Conservation (phyloP, 92 coral and sea anemone species). For the Metridium senile region DNA sequence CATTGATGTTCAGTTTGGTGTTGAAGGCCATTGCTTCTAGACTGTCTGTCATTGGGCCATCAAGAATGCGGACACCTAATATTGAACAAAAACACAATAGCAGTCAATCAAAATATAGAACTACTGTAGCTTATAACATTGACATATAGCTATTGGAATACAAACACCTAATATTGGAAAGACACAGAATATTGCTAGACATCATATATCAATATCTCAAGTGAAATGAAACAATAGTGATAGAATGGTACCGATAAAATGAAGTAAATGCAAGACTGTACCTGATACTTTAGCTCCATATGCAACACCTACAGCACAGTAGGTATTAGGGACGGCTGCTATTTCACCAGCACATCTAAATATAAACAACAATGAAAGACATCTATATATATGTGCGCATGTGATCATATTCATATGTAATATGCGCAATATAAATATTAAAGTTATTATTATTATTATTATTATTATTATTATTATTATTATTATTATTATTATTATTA, state of each 20-base stretch:
- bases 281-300: conserved; percentile 98
- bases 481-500: too few relatives aligned
- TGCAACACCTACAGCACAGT: conserved; percentile 98
- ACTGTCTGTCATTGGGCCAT: conserved; percentile 99
- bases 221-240: not conserved
- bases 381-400: too few relatives aligned
- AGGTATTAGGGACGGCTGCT: conserved; percentile 97
- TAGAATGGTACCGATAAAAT: not conserved
- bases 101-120: not conserved
- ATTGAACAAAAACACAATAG: not conserved
- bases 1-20: conserved; percentile 81
- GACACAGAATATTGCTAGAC: too few relatives aligned
- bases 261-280: not conserved
- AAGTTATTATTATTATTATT: too few relatives aligned
- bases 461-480: too few relatives aligned
- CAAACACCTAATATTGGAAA: too few relatives aligned
- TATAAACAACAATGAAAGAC: not conserved
- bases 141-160: too few relatives aligned
- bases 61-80: conserved; percentile 92
- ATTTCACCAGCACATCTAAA: conserved; percentile 97
- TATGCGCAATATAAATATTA: too few relatives aligned
- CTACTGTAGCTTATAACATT: too few relatives aligned
- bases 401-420: too few relatives aligned
- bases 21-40: conserved; percentile 98
- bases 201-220: too few relatives aligned